phyloP scores from a whole-genome alignment of 2,797 vertebrate species.

The Lepilemur septentrionalis region DNA sequence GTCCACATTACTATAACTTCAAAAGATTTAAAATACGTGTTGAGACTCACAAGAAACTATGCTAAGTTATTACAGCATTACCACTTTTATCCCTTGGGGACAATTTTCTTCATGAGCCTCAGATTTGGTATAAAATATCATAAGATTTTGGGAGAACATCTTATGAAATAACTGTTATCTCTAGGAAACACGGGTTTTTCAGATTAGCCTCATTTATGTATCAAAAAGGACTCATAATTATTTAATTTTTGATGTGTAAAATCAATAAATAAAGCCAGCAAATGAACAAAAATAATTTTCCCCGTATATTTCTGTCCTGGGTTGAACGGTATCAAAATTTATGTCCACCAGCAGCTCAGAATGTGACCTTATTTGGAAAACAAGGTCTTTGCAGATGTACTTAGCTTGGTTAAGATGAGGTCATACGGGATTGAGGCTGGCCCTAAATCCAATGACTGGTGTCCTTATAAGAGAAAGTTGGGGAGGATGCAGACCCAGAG shows the following conservation, averaged over 20 bases:
- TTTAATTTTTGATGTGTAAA: not conserved
- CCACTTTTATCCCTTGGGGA: not conserved
- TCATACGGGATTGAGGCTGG: not conserved
- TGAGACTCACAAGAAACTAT: not conserved
- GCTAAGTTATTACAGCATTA: not conserved
- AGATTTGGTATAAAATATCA: slow-evolving; percentile 18
- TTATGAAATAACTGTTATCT: not conserved
- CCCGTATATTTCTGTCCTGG: not conserved
- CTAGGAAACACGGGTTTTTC: not conserved
- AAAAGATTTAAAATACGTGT: slow-evolving; percentile 44
- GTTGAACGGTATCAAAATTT: not conserved
- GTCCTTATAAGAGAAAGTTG: not conserved
- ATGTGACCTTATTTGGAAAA: not conserved
- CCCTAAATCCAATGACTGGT: not conserved
- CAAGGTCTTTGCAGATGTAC: not conserved
- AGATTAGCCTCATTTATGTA: not conserved
- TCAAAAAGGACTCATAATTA: not conserved
- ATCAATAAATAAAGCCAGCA: not conserved
- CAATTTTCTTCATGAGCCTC: not conserved
- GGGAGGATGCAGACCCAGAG: not conserved
- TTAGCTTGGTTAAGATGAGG: not conserved
- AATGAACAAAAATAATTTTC: not conserved
- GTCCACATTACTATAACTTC: not conserved
- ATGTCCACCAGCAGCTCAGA: not conserved
- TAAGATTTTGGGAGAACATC: not conserved